Evolutionary conservation across 2,797 vertebrate species (phyloP).

Genomic region (Sphenodon punctatus): DNA sequence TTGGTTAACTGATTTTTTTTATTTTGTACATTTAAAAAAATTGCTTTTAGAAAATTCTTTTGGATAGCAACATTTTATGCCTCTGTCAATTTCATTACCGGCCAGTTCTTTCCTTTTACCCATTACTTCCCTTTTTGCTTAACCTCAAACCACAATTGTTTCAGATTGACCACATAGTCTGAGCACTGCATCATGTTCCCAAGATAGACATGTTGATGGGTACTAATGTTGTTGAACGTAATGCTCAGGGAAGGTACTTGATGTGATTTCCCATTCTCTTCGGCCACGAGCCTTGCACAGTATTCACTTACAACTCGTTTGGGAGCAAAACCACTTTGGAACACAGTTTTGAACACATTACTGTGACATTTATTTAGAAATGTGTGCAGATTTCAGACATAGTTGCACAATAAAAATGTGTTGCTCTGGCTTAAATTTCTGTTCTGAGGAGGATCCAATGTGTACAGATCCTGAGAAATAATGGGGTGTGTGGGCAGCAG

Average conservation of each 20-base stretch:
- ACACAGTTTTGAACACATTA: neutral
- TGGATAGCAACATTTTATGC: too few species aligned
- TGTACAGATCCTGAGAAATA: neutral
- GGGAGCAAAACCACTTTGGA: neutral
- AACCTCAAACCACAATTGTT: neutral
- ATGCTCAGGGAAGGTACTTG: neutral
- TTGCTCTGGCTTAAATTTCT: rapidly evolving
- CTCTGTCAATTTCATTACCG: neutral
- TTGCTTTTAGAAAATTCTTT: too few species aligned
- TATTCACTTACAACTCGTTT: rapidly evolving
- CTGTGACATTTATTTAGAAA: neutral
- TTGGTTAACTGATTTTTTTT: neutral
- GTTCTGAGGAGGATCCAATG: rapidly evolving
- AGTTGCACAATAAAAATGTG: neutral
- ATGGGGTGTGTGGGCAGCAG: rapidly evolving
- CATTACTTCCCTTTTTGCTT: neutral
- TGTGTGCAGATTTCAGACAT: neutral
- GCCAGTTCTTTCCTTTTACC: neutral
- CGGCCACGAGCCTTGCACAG: too few species aligned
- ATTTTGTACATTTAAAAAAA: too few species aligned
- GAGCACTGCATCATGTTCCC: neutral
- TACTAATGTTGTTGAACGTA: neutral
- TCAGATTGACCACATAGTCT: neutral
- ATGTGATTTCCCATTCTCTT: neutral
- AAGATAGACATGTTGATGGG: neutral